Evolutionary conservation across 2,113 vertebrate genomes (phyloP), one percentile per base, ranked within the genome.

Genomic region (Cynopterus brachyotis): DNA sequence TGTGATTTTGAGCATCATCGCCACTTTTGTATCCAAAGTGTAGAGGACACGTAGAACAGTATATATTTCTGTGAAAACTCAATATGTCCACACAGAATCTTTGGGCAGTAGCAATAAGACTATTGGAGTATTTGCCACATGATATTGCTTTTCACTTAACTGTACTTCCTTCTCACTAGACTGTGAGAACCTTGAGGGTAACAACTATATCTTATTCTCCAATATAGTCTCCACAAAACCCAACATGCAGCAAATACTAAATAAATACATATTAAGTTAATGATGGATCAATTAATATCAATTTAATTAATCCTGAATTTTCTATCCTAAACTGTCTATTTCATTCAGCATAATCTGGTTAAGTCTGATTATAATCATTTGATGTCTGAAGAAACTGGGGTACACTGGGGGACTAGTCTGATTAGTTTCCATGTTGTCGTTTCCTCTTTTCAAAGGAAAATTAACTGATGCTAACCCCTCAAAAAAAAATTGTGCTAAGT

Each of bases 61-160:
- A 2, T 37, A 24, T 37, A n/a, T 89, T 50, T n/a, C 0, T 20
- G 35, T 86, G 42, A 96, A 50, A 66, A 24, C 17, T 37, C 8
- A 17, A 32, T 3, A 32, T 1, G 2, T 1, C 13, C 3, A 59
- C 12, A 5, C 2, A 22, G n/a, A 32, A 32, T 57, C 11, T 72
- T 57, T 50, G 9, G 28, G 45, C 26, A 22, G 9, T n/a, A 55
- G 45, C 30, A 22, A 7, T n/a, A 47, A 26, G 75, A 2, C 28
- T 59, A n/a, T 19, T 40, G 9, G 1, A 67, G 40, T 22, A 37
- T 60, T 42, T 47, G 4, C 35, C 35, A n/a, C 15, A 5, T 13
- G 40, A 79, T 4, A 32, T 28, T 75, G 4, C 47, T 76, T 82
- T 79, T 42, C 28, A 12, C 6, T 37, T 37, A 67, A 66, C 45